Percentiles rank a stretch among this genome's conserved stretches.
phyloP scores from a whole-genome alignment of 35 echinoderm and acorn worm species.

The Heliocidaris tuberculata region DNA sequence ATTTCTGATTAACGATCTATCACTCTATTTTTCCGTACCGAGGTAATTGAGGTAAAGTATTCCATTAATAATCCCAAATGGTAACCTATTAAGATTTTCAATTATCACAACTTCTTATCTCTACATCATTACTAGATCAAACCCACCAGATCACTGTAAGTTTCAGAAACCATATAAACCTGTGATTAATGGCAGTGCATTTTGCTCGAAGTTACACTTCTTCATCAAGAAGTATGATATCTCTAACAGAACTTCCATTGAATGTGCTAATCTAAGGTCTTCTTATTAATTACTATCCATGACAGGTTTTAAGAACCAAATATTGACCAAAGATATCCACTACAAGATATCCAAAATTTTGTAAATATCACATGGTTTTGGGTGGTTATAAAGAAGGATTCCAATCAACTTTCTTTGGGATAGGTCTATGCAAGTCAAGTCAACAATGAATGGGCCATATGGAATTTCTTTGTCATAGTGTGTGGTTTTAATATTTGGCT shows the following conservation, averaged over 20 bases:
- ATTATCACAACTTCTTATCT: neutral
- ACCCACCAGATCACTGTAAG: neutral
- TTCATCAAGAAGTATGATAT: neutral
- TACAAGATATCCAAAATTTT: neutral
- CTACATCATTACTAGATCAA: neutral
- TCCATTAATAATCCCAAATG: neutral
- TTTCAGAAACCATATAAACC: neutral
- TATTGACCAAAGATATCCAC: neutral
- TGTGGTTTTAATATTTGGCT: neutral
- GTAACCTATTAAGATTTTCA: neutral
- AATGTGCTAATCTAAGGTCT: no score
- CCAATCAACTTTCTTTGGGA: neutral
- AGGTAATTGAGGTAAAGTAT: neutral
- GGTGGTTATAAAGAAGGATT: neutral
- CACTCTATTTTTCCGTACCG: neutral
- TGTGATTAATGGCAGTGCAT: neutral
- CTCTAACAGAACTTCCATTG: neutral
- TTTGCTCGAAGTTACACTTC: neutral
- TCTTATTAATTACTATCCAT: neutral
- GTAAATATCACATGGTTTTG: neutral
- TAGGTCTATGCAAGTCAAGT: neutral
- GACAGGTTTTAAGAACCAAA: neutral
- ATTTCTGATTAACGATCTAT: neutral
- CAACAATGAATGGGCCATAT: neutral
- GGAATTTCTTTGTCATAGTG: neutral